Percentiles rank a stretch among this genome's conserved stretches.
Conservation (phyloP, 2,797 vertebrate genomes). For the Trematomus bernacchii region DNA sequence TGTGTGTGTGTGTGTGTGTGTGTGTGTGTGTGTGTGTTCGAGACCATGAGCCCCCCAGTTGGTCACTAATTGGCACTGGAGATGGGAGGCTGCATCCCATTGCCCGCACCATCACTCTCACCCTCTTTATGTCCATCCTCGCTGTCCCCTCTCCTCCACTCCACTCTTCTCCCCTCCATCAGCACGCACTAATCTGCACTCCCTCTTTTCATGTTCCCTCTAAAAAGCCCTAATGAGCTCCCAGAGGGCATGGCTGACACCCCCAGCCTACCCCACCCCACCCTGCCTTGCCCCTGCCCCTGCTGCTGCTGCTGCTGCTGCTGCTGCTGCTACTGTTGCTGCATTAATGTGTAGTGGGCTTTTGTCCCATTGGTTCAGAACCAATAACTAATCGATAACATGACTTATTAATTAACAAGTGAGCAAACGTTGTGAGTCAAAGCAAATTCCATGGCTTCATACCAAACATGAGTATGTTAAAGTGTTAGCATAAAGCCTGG, state of each 20-base stretch:
- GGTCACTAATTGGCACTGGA: slow-evolving; percentile 73
- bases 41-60: slow-evolving; percentile 42
- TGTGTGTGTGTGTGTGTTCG: slow-evolving; percentile 14
- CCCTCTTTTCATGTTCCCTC: slow-evolving; percentile 62
- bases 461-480: background rate
- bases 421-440: background rate
- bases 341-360: slow-evolving; percentile 26
- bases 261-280: background rate
- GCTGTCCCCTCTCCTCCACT: slow-evolving; percentile 42
- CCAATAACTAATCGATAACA: too few relatives aligned
- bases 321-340: slow-evolving; percentile 9
- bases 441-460: background rate
- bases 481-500: background rate
- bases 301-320: background rate
- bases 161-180: slow-evolving; percentile 45
- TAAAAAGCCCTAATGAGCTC: slow-evolving; percentile 76
- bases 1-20: too few relatives aligned
- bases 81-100: slow-evolving; percentile 45
- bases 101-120: slow-evolving; percentile 37
- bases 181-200: slow-evolving; percentile 61
- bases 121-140: slow-evolving; percentile 48
- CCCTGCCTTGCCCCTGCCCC: background rate
- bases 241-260: slow-evolving; percentile 61
- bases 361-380: background rate
- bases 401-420: too few relatives aligned